Evolutionary conservation across 2,888 invertebrate genomes (phyloP).

Genomic region (Thereva unica): DNA sequence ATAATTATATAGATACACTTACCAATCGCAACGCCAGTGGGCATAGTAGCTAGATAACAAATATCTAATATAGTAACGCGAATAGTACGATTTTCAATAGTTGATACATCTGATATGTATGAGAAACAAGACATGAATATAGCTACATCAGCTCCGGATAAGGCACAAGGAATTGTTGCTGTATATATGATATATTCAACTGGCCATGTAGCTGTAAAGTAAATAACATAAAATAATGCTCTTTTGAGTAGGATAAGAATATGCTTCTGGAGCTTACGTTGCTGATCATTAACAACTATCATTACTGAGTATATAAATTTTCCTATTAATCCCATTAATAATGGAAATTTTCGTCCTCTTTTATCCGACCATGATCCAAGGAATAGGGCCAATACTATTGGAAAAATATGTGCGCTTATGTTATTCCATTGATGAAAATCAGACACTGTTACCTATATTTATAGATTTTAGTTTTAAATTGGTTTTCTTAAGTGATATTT

Average conservation of each 20-base stretch:
- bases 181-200: constrained; percentile 74
- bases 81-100: constrained; percentile 70
- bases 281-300: constrained; percentile 71
- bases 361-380: constrained; percentile 83
- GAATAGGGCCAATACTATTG: constrained; percentile 76
- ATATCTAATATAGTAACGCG: constrained; percentile 82
- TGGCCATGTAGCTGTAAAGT: constrained; percentile 63
- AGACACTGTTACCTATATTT: constrained; percentile 68
- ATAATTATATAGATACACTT: constrained; percentile 45
- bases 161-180: constrained; percentile 74
- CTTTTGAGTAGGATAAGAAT: neutral
- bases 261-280: constrained; percentile 53
- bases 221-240: neutral
- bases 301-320: constrained; percentile 76
- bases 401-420: constrained; percentile 72
- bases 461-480: neutral
- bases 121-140: constrained; percentile 80
- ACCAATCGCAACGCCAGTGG: constrained; percentile 78
- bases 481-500: neutral
- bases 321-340: constrained; percentile 73
- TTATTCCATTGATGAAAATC: constrained; percentile 79
- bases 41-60: constrained; percentile 81
- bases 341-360: constrained; percentile 73
- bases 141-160: constrained; percentile 78
- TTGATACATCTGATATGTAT: constrained; percentile 79